Evolutionary conservation across 2,888 invertebrate species (phyloP), one percentile per base, ranked within the genome.

Genomic region (Linnaemya tessellans): DNA sequence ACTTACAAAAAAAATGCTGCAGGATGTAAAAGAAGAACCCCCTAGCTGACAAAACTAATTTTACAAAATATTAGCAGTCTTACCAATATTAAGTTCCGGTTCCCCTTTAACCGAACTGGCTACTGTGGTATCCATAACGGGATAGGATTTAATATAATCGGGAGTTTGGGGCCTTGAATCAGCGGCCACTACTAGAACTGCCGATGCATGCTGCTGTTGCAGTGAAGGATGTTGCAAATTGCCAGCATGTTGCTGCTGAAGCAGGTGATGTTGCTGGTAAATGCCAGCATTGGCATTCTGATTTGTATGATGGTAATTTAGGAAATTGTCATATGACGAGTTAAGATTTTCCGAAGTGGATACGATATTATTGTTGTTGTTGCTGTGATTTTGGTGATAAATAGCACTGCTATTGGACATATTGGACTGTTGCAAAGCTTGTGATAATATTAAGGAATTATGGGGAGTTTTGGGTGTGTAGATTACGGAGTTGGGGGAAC

Each of bases 111-210:
- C 89, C 77, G 92, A 92, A 87, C 92, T 93, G 82, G 92, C 92
- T 81, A 93, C 92, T 81, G 93, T 93, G 81, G 92, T 92, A 90
- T 93, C 92, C 92, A 93, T 92, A 82, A 93, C 92, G 79, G 92
- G 92, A 90, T 92, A 93, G 38, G 92, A 92, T 88, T 92, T 92
- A 20, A 92, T 92, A 84, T 92, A 92, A 77, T 92, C 92, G 86
- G 92, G 92, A 0, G 92, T 92, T 84, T 92, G 92, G 9, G 92
- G 92, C 84, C 92, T 90, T 51, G 90, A 90, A 87, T 92, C 91
- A 68, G 91, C 88, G 58, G 90, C 88, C 78, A 90, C 90, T n/a
- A 90, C 89, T 11, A 89, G 84, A 64, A 89, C 89, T n/a, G 87
- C 81, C 18, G 82, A 73, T 20, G 86, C 0, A 38, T 64, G 80